Conservation (phyloP, 2,797 vertebrate species). For the Neosilurus hyrtlii region DNA sequence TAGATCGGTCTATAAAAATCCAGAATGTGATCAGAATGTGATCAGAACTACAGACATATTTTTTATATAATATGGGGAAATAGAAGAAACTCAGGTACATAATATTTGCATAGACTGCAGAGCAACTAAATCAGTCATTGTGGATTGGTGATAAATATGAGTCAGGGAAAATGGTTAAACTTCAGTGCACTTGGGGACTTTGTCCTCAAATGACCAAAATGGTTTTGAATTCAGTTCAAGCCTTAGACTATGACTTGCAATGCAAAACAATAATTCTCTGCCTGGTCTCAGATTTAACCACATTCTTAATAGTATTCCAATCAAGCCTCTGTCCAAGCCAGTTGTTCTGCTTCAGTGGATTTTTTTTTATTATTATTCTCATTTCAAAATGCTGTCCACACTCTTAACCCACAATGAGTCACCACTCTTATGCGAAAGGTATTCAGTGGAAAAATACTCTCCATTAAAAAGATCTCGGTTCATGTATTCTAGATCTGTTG, state of each 20-base stretch:
- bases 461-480: neutral
- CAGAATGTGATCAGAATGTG: neutral
- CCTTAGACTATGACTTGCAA: slow-evolving; percentile 60
- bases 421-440: slow-evolving; percentile 34
- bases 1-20: neutral
- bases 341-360: slow-evolving; percentile 57
- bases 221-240: slow-evolving; percentile 35
- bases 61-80: slow-evolving; percentile 36
- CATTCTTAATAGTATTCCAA: slow-evolving; percentile 64
- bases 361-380: slow-evolving; percentile 45
- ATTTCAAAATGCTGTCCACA: slow-evolving; percentile 61
- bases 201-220: slow-evolving; percentile 68
- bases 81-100: slow-evolving; percentile 21
- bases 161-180: slow-evolving; percentile 56
- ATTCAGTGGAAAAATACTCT: slow-evolving; percentile 19
- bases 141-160: slow-evolving; percentile 52
- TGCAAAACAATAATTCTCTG: slow-evolving; percentile 70
- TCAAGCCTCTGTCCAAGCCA: slow-evolving; percentile 59
- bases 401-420: slow-evolving; percentile 38
- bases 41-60: neutral
- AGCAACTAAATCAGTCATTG: slow-evolving; percentile 47
- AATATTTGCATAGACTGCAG: slow-evolving; percentile 58
- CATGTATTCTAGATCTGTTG: neutral
- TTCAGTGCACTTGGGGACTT: slow-evolving; percentile 58
- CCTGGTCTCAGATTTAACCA: slow-evolving; percentile 63